Evolutionary conservation across 2,888 invertebrate species (phyloP).

Genomic region (Andrena minutula): DNA sequence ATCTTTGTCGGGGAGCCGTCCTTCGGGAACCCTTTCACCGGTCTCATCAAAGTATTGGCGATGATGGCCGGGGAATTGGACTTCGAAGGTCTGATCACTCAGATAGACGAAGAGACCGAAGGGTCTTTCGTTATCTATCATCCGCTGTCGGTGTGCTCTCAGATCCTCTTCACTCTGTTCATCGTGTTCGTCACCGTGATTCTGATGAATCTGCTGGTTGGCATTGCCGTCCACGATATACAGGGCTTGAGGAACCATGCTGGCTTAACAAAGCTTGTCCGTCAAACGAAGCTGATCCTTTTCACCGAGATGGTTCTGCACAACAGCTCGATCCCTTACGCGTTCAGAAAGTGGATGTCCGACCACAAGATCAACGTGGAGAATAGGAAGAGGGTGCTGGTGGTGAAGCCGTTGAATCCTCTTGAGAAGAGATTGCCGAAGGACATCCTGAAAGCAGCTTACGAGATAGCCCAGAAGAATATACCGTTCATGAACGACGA

Average conservation of each 20-base stretch:
- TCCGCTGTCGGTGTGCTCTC: constrained; percentile 82
- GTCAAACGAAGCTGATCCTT: constrained; percentile 85
- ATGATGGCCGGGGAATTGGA: constrained; percentile 85
- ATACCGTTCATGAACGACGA: constrained; percentile 75
- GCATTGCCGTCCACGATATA: constrained; percentile 85
- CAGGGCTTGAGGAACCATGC: constrained; percentile 85
- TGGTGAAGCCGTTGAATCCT: constrained; percentile 85
- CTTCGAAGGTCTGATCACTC: constrained; percentile 82
- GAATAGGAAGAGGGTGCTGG: constrained; percentile 83
- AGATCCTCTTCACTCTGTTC: constrained; percentile 82
- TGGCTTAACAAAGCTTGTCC: constrained; percentile 85
- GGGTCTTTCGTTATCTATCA: constrained; percentile 81
- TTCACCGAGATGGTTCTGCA: constrained; percentile 85
- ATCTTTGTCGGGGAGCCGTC: constrained; percentile 83
- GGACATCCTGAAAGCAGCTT: constrained; percentile 84
- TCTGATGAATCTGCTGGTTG: constrained; percentile 84
- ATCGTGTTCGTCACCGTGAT: constrained; percentile 84
- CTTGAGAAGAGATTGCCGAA: constrained; percentile 85
- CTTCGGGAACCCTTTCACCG: constrained; percentile 82
- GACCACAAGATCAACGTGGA: constrained; percentile 84
- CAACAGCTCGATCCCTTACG: constrained; percentile 83
- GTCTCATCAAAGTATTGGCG: constrained; percentile 82
- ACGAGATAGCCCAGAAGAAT: constrained; percentile 84
- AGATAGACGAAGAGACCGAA: constrained; percentile 73
- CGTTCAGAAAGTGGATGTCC: constrained; percentile 83